These are phyloP conservation scores for Stramonita haemastoma DNA, from an alignment of 2,888 invertebrate species.

Conservation along the genomic window DNA sequence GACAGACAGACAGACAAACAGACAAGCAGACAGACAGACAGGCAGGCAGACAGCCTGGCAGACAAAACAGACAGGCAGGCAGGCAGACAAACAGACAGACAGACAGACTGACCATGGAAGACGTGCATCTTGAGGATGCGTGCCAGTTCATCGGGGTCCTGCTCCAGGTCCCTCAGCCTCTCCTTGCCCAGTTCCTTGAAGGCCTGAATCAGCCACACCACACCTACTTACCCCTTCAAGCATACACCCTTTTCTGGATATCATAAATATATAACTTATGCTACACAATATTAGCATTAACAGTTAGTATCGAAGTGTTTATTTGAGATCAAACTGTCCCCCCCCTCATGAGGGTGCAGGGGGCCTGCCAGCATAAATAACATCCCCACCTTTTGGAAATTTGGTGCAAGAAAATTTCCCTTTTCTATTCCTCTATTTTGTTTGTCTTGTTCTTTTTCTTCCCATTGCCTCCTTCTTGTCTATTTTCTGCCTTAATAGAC, in stretches of 20 bases:
- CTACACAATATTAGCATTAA: too few relatives aligned
- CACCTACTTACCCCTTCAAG: neutral
- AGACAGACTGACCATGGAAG: constrained; percentile 77
- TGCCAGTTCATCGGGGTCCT: constrained; percentile 79
- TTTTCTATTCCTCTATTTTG: too few relatives aligned
- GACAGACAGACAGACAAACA: neutral
- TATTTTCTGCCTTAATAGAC: too few relatives aligned
- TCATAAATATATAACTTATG: too few relatives aligned
- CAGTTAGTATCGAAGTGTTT: too few relatives aligned
- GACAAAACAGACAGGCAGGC: neutral
- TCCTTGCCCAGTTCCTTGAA: constrained; percentile 80
- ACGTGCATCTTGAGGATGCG: constrained; percentile 80
- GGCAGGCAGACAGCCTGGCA: neutral
- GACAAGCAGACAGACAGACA: neutral
- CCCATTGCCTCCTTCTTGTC: too few relatives aligned
- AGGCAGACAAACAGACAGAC: neutral
- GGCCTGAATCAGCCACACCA: constrained; percentile 69
- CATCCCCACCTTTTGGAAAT: too few relatives aligned
- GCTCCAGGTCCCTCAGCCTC: constrained; percentile 78
- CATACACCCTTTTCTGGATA: neutral
- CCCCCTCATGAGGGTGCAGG: too few relatives aligned
- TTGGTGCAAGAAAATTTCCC: too few relatives aligned
- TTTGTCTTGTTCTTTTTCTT: too few relatives aligned
- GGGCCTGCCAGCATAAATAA: too few relatives aligned
- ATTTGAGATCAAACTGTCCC: too few relatives aligned